Evolutionary conservation across 2,888 invertebrate species (phyloP), one percentile per base, ranked within the genome.

Genomic region (Drosophila melanosoma): DNA sequence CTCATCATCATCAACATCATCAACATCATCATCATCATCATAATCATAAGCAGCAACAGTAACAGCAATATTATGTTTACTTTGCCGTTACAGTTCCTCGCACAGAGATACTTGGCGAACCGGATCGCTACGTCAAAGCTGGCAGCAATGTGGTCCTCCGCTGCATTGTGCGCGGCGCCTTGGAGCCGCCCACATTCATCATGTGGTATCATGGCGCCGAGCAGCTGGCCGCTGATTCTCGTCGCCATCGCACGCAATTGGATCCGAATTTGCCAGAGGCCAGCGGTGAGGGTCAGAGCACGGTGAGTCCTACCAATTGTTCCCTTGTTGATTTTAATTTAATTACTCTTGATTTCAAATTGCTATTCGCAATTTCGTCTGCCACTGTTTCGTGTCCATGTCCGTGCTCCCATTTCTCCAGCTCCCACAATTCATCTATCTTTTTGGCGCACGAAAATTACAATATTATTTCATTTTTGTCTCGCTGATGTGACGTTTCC

Each of bases 151-250:
- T 98, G 79, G 96, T 96, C 91, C 94, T 98, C 79, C 96, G 96
- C 92, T 98, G 98, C 94, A 96, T 97, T 82, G 97, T 98, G 93
- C 96, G 97, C 84, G 97, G 97, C 93, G 97, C 97, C 86, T 95
- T 98, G 79, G 98, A 98, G 94, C 97, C 97, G 91, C 98, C 98
- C 82, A 97, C 97, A 82, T 98, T 97, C 94, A 97, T 98, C 91
- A 98, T 98, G 95, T 98, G 98, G 98, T 98, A 97, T 94, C 98
- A 97, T 78, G 93, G 93, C 26, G 81, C 93, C 10, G 91, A 92
- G 71, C 93, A 93, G 76, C 75, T 93, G 82, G 90, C 93, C 69
- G 91, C 91, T 49, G 93, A 93, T 71, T 93, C 93, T 36, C 85
- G 89, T 61, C 92, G 93, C 71, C 91, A 92, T 84, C 91, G 91